These are phyloP conservation scores for Cephalopachus bancanus DNA, from an alignment of 2,797 vertebrate genomes.

Conservation along the genomic window DNA sequence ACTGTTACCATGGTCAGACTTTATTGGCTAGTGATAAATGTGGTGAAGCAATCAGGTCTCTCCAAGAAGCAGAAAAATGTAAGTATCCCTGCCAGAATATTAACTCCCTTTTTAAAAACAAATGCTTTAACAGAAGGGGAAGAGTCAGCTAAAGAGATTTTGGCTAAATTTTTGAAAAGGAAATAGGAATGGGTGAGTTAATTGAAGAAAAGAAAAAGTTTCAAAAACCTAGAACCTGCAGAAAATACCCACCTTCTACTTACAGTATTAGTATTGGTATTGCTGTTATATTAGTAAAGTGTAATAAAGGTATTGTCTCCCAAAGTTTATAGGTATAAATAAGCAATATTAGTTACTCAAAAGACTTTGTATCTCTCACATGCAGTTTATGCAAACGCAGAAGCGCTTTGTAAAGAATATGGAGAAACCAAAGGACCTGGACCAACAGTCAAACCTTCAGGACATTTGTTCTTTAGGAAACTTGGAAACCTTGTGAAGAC, in stretches of 20 bases:
- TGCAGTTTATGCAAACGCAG: conserved; percentile 94
- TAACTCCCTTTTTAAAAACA: neutral
- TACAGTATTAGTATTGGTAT: accelerated
- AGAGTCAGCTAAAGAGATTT: neutral
- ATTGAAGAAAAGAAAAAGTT: neutral
- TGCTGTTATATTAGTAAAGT: accelerated
- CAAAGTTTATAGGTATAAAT: neutral
- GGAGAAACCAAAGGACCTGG: conserved; percentile 98
- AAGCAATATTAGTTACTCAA: neutral
- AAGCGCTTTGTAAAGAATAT: conserved; percentile 97
- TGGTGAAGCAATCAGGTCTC: conserved; percentile 96
- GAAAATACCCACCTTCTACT: neutral
- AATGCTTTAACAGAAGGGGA: conserved; percentile 20
- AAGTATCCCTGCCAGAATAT: conserved; percentile 81
- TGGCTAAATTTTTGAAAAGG: neutral
- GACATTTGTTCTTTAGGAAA: conserved; percentile 97
- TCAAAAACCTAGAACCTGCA: neutral
- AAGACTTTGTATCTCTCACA: conserved; percentile 53
- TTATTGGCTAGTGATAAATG: conserved; percentile 96
- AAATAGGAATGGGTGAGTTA: neutral
- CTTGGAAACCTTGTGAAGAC: conserved; percentile 95
- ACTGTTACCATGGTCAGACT: conserved; percentile 97
- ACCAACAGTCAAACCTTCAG: conserved; percentile 96
- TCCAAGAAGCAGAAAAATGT: conserved; percentile 99
- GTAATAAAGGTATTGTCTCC: neutral